These are phyloP conservation scores for Galeopsomyia nigrocyanea DNA, from an alignment of 2,888 invertebrate genomes.

Conservation along the genomic window DNA sequence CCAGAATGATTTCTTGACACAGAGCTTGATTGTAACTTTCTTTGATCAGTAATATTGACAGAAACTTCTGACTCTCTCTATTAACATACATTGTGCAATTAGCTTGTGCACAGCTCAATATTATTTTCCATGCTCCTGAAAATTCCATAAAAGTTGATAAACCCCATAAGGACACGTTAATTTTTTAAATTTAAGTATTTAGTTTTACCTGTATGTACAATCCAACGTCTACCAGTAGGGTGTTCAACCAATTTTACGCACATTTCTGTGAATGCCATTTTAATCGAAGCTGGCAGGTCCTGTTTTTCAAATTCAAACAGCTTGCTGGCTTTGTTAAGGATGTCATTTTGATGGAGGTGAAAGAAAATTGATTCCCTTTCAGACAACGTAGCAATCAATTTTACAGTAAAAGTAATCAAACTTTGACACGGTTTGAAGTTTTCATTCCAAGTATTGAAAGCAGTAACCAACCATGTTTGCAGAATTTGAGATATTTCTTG, in stretches of 20 bases:
- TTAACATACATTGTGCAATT: slow-evolving; percentile 81
- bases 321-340: slow-evolving; percentile 65
- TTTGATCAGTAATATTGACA: slow-evolving; percentile 64
- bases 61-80: slow-evolving; percentile 76
- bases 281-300: slow-evolving; percentile 73
- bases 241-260: slow-evolving; percentile 75
- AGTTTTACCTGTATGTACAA: slow-evolving; percentile 65
- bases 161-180: background rate
- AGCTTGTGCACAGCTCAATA: slow-evolving; percentile 75
- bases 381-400: slow-evolving; percentile 74
- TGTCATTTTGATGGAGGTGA: slow-evolving; percentile 70
- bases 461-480: slow-evolving; percentile 59
- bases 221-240: slow-evolving; percentile 76
- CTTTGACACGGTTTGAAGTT: slow-evolving; percentile 66
- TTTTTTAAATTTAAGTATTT: slow-evolving; percentile 12
- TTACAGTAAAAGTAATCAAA: slow-evolving; percentile 75
- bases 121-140: slow-evolving; percentile 76
- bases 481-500: slow-evolving; percentile 51
- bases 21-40: slow-evolving; percentile 63
- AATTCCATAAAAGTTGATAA: slow-evolving; percentile 49
- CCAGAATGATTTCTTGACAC: slow-evolving; percentile 72
- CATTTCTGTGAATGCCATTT: slow-evolving; percentile 78
- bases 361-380: slow-evolving; percentile 74
- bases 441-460: slow-evolving; percentile 58
- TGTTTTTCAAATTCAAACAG: slow-evolving; percentile 62